Base-by-base conservation (phyloP, 2,113 vertebrate genomes). In the Varanus komodoensis region DNA sequence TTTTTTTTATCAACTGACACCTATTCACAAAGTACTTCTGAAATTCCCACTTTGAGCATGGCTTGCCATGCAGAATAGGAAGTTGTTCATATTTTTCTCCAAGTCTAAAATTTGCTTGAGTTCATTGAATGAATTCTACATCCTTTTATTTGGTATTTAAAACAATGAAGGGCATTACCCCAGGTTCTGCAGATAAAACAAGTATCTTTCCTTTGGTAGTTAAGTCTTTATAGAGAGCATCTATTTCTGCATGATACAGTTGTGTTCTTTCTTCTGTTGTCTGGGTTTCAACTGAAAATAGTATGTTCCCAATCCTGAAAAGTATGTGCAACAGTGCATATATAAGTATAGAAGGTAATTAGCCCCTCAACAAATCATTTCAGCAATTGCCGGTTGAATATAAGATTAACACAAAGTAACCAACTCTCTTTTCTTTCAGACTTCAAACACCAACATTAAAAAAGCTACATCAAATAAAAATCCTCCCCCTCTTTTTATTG, bases 211-310 rank as follows among this genome's bases (percentile, higher is more conserved):
- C 99, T 97, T 99, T 99, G 25, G 98, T 97, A 0, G 98, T 99
- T 87, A 99, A 97, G 89, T 99, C 99, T 96, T 99, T 99, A 96
- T 99, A 99, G 87, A 99, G 97, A 0, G 98, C 98, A 93, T 99
- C 99, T 50, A 99, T 99, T 97, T 99, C 99, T 1, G 98, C 98
- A 88, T 99, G 99, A 95, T 99, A 99, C 89, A 99, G 97, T 95
- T 99, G 98, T 8, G 99, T 99, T 94, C 99, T 97, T 93, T 99
- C 99, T 87, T 99, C 99, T 83, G 99, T 99, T 19, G 98, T 99
- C 96, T 99, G 99, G 1, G 99, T 99, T 96, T 99, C 99, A 85
- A 99, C 98, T 0, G 99, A 99, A 96, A 99, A 99, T 8, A 99
- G 50, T 97, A 99, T 98, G 95, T 99, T 99, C 50, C 99, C 99